Evolutionary conservation across 2,113 vertebrate genomes (phyloP).

Genomic region (Channa argus): DNA sequence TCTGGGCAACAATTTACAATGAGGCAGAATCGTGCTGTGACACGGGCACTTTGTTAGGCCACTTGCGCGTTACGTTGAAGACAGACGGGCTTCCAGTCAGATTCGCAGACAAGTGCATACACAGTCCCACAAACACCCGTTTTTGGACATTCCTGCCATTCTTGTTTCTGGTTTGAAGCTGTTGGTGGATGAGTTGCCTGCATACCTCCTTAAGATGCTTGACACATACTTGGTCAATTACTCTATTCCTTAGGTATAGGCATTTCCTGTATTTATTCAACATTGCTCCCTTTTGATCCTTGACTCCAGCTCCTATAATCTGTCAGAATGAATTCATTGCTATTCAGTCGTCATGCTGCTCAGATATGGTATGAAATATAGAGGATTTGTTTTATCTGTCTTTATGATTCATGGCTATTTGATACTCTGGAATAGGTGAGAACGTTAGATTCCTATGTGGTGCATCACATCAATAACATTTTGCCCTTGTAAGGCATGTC

Average conservation of each 20-base stretch:
- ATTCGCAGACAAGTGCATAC: slow-evolving; percentile 3
- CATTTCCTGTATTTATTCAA: slow-evolving; percentile 43
- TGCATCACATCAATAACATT: slow-evolving; percentile 31
- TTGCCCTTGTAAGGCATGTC: slow-evolving; percentile 45
- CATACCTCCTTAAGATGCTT: slow-evolving; percentile 10
- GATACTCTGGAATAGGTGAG: slow-evolving; percentile 40
- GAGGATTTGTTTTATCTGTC: slow-evolving; percentile 55
- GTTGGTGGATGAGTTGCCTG: background rate
- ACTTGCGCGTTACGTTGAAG: too few species aligned
- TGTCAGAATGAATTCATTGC: slow-evolving; percentile 55
- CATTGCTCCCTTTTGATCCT: slow-evolving; percentile 44
- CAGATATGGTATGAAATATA: slow-evolving; percentile 59
- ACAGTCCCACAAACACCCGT: background rate
- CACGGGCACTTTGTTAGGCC: background rate
- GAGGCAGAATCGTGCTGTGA: slow-evolving; percentile 28
- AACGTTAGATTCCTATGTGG: slow-evolving; percentile 24
- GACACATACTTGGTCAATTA: slow-evolving; percentile 17
- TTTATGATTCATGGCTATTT: slow-evolving; percentile 56
- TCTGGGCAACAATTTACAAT: background rate
- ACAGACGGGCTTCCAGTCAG: slow-evolving; percentile 25
- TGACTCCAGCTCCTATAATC: slow-evolving; percentile 55
- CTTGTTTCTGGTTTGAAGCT: slow-evolving; percentile 10
- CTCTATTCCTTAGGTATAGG: slow-evolving; percentile 3
- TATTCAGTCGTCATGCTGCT: slow-evolving; percentile 50
- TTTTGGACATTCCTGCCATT: slow-evolving; percentile 16